Conservation (phyloP, 2,797 vertebrate genomes). For the Staurois parvus region DNA sequence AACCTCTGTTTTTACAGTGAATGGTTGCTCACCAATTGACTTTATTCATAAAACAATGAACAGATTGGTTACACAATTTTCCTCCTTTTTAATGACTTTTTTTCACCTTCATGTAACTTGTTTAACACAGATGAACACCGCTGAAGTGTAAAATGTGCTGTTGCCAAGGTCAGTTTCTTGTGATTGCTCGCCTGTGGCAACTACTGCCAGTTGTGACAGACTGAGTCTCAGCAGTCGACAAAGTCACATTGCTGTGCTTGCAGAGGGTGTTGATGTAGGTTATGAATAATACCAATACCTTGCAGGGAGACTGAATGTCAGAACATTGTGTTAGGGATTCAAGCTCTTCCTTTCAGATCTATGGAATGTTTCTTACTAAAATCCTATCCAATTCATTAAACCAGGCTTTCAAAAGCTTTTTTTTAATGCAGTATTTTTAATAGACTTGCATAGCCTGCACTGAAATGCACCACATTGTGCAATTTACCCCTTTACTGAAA, state of each 20-base stretch:
- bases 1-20: neutral
- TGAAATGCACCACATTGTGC: neutral
- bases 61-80: conserved; percentile 11
- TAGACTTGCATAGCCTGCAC: neutral
- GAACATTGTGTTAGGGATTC: conserved; percentile 55
- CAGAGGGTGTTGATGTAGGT: conserved; percentile 71
- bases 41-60: neutral
- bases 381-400: neutral
- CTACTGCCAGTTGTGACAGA: conserved; percentile 77
- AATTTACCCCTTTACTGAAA: neutral
- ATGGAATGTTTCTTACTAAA: neutral
- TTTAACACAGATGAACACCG: conserved; percentile 70
- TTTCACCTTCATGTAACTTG: conserved; percentile 69
- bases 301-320: conserved; percentile 65
- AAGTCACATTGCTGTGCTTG: conserved; percentile 73
- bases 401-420: neutral
- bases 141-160: conserved; percentile 76
- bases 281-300: conserved; percentile 65
- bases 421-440: neutral
- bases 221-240: conserved; percentile 75
- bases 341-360: neutral
- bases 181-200: conserved; percentile 73
- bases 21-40: neutral
- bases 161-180: conserved; percentile 79
- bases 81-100: conserved; percentile 25